These are phyloP conservation scores for Catonia carolina DNA, from an alignment of 2,888 invertebrate genomes.

Conservation along the genomic window DNA sequence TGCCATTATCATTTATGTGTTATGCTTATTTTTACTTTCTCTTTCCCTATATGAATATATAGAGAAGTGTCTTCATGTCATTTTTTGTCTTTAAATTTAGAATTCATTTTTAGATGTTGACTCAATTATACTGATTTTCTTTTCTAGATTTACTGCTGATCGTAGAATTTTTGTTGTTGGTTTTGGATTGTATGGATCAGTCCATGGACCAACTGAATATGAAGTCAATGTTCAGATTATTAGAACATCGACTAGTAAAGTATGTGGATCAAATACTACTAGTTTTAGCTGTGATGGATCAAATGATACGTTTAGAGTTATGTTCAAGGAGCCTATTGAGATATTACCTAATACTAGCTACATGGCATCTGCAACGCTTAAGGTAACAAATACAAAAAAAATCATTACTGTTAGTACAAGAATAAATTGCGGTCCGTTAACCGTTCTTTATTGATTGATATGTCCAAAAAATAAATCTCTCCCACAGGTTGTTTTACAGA, in stretches of 20 bases:
- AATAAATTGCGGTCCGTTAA: too few species aligned
- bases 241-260: constrained; percentile 64
- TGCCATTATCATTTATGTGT: too few species aligned
- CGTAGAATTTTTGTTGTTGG: constrained; percentile 74
- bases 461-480: too few species aligned
- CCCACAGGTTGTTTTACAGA: too few species aligned
- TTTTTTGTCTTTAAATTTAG: too few species aligned
- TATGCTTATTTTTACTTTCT: too few species aligned
- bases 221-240: constrained; percentile 63
- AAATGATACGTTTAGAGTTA: constrained; percentile 66
- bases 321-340: constrained; percentile 80
- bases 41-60: too few species aligned
- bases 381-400: constrained; percentile 51
- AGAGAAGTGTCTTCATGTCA: too few species aligned
- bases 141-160: constrained; percentile 66
- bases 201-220: constrained; percentile 71
- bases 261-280: constrained; percentile 66
- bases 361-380: constrained; percentile 70
- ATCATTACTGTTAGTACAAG: too few species aligned
- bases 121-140: too few species aligned
- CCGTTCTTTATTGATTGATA: too few species aligned
- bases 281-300: constrained; percentile 73
- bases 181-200: constrained; percentile 77
- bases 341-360: constrained; percentile 71
- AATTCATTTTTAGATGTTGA: too few species aligned